These are phyloP conservation scores for Isichthys henryi DNA, from an alignment of 2,113 vertebrate genomes.

Conservation along the genomic window DNA sequence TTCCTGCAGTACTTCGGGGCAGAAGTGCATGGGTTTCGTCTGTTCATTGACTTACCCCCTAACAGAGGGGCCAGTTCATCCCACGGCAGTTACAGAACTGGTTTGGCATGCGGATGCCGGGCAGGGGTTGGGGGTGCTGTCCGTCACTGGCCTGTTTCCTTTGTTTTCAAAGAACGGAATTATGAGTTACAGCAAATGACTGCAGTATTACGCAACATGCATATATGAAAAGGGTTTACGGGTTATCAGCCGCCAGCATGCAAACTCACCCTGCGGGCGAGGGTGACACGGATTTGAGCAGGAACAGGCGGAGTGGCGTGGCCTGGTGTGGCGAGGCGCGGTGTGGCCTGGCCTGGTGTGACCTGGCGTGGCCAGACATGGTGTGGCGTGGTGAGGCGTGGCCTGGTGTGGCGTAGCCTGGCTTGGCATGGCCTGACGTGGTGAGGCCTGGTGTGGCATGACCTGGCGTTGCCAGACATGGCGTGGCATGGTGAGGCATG, in stretches of 20 bases:
- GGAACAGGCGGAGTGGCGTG: not conserved
- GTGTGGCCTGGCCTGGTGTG: no score
- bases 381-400: no score
- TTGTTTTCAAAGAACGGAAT: not conserved
- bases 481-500: no score
- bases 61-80: constrained; percentile 22
- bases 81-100: not conserved
- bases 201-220: not conserved
- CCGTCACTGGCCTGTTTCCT: not conserved
- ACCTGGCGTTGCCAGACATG: no score
- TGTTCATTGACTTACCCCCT: not conserved
- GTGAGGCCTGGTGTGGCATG: no score
- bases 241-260: not conserved
- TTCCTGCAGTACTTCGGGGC: not conserved
- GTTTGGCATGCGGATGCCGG: not conserved
- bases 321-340: no score
- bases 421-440: no score
- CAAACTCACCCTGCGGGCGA: not conserved
- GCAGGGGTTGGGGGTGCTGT: not conserved
- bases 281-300: not conserved
- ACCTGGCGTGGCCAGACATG: no score
- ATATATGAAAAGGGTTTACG: not conserved
- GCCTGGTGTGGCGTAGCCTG: no score
- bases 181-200: not conserved
- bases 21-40: not conserved